Percentiles rank a stretch among this genome's conserved stretches.
Conservation (phyloP, 1,140 invertebrate species). For the fruit fly (Drosophila melanogaster) region Release_6_plus_ISO1_MT NT_037436.4:19447501-19448000, state of each 20-base stretch:
- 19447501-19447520: not conserved
- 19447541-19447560: too few relatives aligned
- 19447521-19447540: not conserved
- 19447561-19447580: not conserved
- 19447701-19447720: not conserved
- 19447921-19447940: not conserved
- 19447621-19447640: not conserved
- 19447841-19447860: slow-evolving; percentile 2
- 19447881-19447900: not conserved
- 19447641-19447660: not conserved
- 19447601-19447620: not conserved
- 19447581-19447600: slow-evolving; percentile 4
- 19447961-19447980: too few relatives aligned
- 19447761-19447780: not conserved
- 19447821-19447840: not conserved
- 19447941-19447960: not conserved
- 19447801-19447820: not conserved
- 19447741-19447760: not conserved
- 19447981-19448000: not conserved
- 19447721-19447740: not conserved
- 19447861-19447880: not conserved
- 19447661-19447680: not conserved
- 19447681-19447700: not conserved
- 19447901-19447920: not conserved
- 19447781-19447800: not conserved